A percentile compares a stretch with the other conserved stretches of the same genome.
Evolutionary conservation across 2,113 vertebrate genomes (phyloP).

Genomic region (Apeltes quadracus): DNA sequence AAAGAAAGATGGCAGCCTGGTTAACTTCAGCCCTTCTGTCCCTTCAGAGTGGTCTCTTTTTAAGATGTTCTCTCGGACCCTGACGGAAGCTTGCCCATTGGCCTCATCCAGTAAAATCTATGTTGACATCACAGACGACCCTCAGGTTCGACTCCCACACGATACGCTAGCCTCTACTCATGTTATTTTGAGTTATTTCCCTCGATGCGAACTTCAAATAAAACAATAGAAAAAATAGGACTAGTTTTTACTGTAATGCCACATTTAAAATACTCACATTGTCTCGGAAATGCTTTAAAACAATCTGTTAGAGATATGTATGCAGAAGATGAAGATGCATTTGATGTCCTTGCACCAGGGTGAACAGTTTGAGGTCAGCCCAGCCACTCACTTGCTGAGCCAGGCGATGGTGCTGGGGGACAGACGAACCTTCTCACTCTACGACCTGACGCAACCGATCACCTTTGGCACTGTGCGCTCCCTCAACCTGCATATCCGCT

Average conservation of each 20-base stretch:
- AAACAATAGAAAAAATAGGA: too few relatives aligned
- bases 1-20: rapidly evolving
- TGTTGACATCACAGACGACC: constrained; percentile 88
- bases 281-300: neutral
- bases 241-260: too few relatives aligned
- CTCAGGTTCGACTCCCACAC: constrained; percentile 79
- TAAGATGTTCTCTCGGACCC: constrained; percentile 95
- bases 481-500: constrained; percentile 91
- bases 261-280: neutral
- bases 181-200: neutral
- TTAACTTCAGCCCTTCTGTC: constrained; percentile 22
- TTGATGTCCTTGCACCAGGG: constrained; percentile 77
- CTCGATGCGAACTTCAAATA: constrained; percentile 1
- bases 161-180: neutral
- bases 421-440: constrained; percentile 87
- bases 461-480: constrained; percentile 86
- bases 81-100: constrained; percentile 93
- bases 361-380: constrained; percentile 89
- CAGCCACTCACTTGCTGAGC: constrained; percentile 77
- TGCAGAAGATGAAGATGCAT: neutral
- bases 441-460: constrained; percentile 85
- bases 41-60: constrained; percentile 95
- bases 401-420: constrained; percentile 88
- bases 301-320: neutral
- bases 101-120: constrained; percentile 94